These are phyloP conservation scores for Cheilosia grossa DNA, from an alignment of 2,888 invertebrate genomes.

Conservation along the genomic window DNA sequence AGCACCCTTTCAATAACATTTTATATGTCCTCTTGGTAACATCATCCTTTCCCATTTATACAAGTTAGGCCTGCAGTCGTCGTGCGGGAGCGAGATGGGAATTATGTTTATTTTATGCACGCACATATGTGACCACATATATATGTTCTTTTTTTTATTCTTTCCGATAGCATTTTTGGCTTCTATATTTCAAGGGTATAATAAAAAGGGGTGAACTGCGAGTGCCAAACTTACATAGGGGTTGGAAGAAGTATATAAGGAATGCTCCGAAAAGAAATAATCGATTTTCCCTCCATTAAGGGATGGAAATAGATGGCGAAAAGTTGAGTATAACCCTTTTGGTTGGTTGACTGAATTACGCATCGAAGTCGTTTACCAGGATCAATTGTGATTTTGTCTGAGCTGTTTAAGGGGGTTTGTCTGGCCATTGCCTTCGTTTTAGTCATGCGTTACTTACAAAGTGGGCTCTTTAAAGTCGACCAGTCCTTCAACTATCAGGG, in stretches of 20 bases:
- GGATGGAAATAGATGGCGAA: neutral
- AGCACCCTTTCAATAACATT: slow-evolving; percentile 35
- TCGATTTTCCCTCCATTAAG: slow-evolving; percentile 1
- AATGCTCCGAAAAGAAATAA: neutral
- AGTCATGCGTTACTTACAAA: too few relatives aligned
- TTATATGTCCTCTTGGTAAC: slow-evolving; percentile 14
- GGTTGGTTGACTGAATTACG: slow-evolving; percentile 18
- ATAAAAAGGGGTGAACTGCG: slow-evolving; percentile 66
- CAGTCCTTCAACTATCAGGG: too few relatives aligned
- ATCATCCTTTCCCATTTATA: slow-evolving; percentile 9
- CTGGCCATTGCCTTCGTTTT: too few relatives aligned
- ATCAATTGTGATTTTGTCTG: too few relatives aligned
- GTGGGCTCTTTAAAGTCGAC: too few relatives aligned
- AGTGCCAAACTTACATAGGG: slow-evolving; percentile 9
- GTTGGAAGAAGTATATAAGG: neutral
- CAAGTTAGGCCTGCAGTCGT: neutral
- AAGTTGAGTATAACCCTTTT: slow-evolving; percentile 17
- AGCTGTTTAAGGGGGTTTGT: too few relatives aligned
- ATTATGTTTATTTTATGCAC: slow-evolving; percentile 57
- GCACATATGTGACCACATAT: slow-evolving; percentile 54
- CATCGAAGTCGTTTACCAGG: neutral
- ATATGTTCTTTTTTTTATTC: slow-evolving; percentile 22
- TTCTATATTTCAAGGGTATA: slow-evolving; percentile 39
- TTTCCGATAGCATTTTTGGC: slow-evolving; percentile 29
- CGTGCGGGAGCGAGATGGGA: slow-evolving; percentile 22